phyloP scores from a whole-genome alignment of 2,113 vertebrate genomes.

The Nyctereutes procyonoides region DNA sequence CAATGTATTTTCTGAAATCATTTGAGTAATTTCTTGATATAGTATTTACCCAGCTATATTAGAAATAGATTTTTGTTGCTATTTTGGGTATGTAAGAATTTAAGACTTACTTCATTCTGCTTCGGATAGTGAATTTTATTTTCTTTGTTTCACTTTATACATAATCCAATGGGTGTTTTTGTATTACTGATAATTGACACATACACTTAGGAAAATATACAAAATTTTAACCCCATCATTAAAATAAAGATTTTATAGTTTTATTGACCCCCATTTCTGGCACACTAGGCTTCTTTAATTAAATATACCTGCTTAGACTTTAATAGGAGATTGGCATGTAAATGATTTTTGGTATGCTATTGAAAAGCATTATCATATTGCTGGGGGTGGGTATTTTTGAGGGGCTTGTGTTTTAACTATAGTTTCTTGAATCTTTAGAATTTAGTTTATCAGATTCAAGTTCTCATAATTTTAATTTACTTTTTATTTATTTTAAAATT shows the following conservation, averaged over 20 bases:
- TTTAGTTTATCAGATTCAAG: background rate
- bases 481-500: background rate
- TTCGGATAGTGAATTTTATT: slow-evolving; percentile 53
- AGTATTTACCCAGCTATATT: background rate
- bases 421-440: slow-evolving; percentile 20
- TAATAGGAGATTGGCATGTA: background rate
- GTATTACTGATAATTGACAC: slow-evolving; percentile 10
- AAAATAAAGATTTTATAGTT: slow-evolving; percentile 31
- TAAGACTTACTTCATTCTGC: slow-evolving; percentile 13
- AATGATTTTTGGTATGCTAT: slow-evolving; percentile 27
- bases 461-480: slow-evolving; percentile 23
- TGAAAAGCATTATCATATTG: slow-evolving; percentile 4
- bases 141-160: slow-evolving; percentile 42
- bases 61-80: slow-evolving; percentile 53
- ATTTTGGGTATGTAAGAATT: slow-evolving; percentile 57
- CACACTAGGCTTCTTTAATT: slow-evolving; percentile 21
- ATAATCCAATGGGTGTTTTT: background rate
- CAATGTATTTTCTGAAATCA: slow-evolving; percentile 26
- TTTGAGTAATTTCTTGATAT: slow-evolving; percentile 40
- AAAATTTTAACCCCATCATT: background rate
- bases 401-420: background rate
- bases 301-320: slow-evolving; percentile 19
- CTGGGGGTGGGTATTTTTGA: background rate
- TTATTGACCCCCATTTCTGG: background rate
- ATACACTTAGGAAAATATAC: slow-evolving; percentile 28